Evolutionary conservation across 2,113 vertebrate genomes (phyloP).

Genomic region (Syrrhaptes paradoxus): DNA sequence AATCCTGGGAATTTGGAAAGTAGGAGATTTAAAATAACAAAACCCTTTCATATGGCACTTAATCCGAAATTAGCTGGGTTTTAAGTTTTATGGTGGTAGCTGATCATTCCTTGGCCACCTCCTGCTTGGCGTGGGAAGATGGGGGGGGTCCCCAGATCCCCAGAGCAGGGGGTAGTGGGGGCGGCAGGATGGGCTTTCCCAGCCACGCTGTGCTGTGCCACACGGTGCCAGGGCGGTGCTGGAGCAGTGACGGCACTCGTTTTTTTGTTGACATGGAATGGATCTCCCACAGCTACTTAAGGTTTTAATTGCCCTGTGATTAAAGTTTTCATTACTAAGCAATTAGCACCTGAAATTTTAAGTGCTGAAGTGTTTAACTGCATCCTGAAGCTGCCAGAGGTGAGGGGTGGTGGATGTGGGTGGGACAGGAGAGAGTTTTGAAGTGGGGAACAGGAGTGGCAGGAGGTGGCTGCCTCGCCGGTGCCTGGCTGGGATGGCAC

Average conservation of each 20-base stretch:
- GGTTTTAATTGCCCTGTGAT: conserved; percentile 71
- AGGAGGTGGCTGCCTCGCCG: background rate
- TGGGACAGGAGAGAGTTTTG: conserved; percentile 9
- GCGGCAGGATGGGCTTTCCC: background rate
- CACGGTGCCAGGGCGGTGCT: background rate
- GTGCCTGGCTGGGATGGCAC: background rate
- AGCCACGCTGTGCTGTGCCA: rapidly evolving
- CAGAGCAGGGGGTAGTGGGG: background rate
- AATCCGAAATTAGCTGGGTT: conserved; percentile 62
- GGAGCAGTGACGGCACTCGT: background rate
- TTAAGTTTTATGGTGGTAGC: conserved; percentile 35
- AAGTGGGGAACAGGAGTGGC: background rate
- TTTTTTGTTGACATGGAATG: conserved; percentile 59
- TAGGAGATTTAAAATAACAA: conserved; percentile 72
- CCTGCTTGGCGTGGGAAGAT: background rate
- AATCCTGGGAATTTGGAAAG: conserved; percentile 70
- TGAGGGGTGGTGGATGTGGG: conserved; percentile 43
- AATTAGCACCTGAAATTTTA: conserved; percentile 73
- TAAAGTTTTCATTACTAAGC: conserved; percentile 73
- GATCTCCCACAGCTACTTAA: conserved; percentile 70
- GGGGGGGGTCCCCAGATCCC: background rate
- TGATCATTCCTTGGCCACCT: conserved; percentile 42
- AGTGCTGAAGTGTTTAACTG: conserved; percentile 66
- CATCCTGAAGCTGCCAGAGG: conserved; percentile 60
- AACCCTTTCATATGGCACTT: conserved; percentile 68